Percentiles rank a stretch among this genome's conserved stretches.
Evolutionary conservation across 1,140 invertebrate species (phyloP).

Genomic region (Parasteatoda tepidariorum): DNA sequence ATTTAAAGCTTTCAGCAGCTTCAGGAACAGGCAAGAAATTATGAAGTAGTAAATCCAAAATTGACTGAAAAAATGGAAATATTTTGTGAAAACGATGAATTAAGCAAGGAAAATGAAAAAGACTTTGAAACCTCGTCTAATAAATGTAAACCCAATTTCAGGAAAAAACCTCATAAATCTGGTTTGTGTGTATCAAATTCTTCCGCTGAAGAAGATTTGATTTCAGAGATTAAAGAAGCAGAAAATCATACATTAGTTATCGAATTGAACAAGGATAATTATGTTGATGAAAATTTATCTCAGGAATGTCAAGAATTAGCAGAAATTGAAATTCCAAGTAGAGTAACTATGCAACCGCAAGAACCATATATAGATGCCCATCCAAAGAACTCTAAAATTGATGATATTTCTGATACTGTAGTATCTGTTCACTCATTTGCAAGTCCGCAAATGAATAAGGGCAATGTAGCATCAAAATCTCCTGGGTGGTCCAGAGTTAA

Average conservation of each 20-base stretch:
- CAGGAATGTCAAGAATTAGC: constrained; percentile 9
- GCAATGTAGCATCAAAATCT: not conserved
- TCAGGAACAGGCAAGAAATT: no score
- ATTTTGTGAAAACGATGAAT: no score
- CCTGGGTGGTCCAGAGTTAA: constrained; percentile 50
- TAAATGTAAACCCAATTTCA: no score
- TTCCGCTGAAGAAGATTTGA: not conserved
- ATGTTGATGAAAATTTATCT: constrained; percentile 2
- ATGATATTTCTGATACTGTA: constrained; percentile 31
- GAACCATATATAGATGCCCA: not conserved
- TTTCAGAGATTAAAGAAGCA: not conserved
- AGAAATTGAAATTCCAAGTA: constrained; percentile 6
- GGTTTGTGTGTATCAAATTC: not conserved
- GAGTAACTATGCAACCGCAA: not conserved
- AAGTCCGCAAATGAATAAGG: constrained; percentile 10
- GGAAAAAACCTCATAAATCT: no score
- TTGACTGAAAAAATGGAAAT: no score
- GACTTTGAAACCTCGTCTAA: no score
- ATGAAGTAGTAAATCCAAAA: no score
- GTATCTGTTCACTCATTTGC: constrained; percentile 30
- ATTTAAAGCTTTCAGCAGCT: no score
- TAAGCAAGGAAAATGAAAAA: no score
- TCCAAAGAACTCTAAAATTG: not conserved
- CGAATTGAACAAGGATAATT: not conserved
- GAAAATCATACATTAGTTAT: constrained; percentile 7